Conservation (phyloP, 1,140 invertebrate genomes). For the Heliconius himera region DNA sequence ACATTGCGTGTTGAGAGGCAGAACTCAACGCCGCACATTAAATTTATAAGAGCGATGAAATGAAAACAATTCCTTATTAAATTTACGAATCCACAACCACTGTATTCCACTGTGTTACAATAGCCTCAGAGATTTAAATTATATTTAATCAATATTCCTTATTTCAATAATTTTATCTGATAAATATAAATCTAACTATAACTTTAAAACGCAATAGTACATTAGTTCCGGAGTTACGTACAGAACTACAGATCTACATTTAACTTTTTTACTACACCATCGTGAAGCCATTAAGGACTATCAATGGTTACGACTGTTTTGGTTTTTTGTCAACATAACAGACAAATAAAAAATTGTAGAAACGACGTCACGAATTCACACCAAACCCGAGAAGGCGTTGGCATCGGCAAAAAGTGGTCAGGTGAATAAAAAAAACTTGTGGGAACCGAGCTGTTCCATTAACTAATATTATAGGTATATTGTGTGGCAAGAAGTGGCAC, state of each 20-base stretch:
- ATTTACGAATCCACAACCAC: too few relatives aligned
- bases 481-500: too few relatives aligned
- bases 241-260: not conserved
- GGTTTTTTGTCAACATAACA: conserved; percentile 37
- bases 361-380: conserved; percentile 52
- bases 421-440: conserved; percentile 20
- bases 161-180: too few relatives aligned
- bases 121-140: too few relatives aligned
- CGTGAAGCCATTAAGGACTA: conserved; percentile 58
- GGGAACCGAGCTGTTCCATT: conserved; percentile 19
- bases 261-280: conserved; percentile 23
- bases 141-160: too few relatives aligned
- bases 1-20: not conserved
- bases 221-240: not conserved
- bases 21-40: not conserved
- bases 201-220: not conserved
- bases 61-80: too few relatives aligned
- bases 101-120: too few relatives aligned
- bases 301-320: conserved; percentile 60
- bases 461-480: conserved; percentile 13
- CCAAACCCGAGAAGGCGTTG: conserved; percentile 52
- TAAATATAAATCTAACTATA: too few relatives aligned
- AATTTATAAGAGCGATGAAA: too few relatives aligned
- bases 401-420: conserved; percentile 32
- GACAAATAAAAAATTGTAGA: conserved; percentile 3